Evolutionary conservation across 2,888 invertebrate genomes (phyloP), one percentile per base, ranked within the genome.

Genomic region (Coenonympha arcania): DNA sequence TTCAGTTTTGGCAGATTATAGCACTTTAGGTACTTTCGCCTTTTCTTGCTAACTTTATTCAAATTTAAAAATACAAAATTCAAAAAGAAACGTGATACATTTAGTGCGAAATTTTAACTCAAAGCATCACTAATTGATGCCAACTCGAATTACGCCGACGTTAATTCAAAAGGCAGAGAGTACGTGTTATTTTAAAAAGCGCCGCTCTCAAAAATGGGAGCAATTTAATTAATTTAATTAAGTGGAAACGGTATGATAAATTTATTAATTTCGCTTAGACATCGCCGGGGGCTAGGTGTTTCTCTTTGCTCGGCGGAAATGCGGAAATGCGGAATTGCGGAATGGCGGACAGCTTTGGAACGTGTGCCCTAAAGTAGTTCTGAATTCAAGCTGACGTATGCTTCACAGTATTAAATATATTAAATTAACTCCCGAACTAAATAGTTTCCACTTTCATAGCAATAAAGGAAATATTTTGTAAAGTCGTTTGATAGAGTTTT

Each of bases 181-280:
- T 22, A 43, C 43, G 43, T 43, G 43, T 20, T 43, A 39, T 39
- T 39, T 30, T 43, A 31, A 43, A 33, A 33, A 43, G 30, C 31
- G 31, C 30, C 9, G 5, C 13, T 31, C 20, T 43, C 31, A 31
- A 43, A 43, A 43, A 39, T 15, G 30, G 20, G 20, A 20, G 43
- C 43, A 43, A 43, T 43, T 43, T 41, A 30, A 41, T 41, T 28
- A 41, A 41, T 41, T 41, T 43, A 31, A 43, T 43, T 43, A 43
- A 43, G 43, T 33, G 31, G 43, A 43, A 43, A 33, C 15, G 13
- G 22, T 43, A 33, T 43, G 42, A 42, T 20, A 43, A 43, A 43
- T 43, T 43, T 33, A 43, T 43, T 43, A 43, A 43, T 43, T 33
- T 31, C 31, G 43, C 33, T 43, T 22, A 43, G 33, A 31, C 31